These are phyloP conservation scores for Psephotus haematonotus DNA, from an alignment of 2,113 vertebrate genomes.

Conservation along the genomic window DNA sequence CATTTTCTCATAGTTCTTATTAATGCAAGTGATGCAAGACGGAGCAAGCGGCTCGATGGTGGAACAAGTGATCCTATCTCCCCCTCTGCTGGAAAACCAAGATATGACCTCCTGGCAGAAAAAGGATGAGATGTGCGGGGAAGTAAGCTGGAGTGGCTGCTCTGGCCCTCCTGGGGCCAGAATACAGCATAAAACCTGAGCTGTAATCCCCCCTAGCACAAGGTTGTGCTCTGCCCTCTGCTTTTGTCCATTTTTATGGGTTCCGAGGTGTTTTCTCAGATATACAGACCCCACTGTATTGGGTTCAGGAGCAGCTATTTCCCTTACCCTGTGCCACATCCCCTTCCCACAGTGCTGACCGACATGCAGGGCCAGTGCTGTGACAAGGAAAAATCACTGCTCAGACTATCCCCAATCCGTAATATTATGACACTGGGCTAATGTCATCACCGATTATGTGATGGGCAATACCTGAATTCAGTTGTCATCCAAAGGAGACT, in stretches of 20 bases:
- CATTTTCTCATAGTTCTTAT: neutral
- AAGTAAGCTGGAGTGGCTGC: accelerated
- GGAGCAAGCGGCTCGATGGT: accelerated
- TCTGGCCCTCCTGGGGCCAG: neutral
- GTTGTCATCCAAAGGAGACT: neutral
- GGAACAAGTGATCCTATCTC: conserved; percentile 44
- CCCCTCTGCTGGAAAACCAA: conserved; percentile 55
- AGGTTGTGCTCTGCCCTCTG: neutral
- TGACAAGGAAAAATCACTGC: neutral
- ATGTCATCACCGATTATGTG: accelerated
- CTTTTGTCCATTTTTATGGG: accelerated
- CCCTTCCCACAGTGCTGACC: neutral
- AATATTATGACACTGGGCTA: neutral
- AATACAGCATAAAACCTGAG: neutral
- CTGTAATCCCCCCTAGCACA: neutral
- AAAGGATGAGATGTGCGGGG: neutral
- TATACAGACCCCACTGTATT: neutral
- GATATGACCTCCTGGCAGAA: neutral
- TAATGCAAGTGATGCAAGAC: neutral
- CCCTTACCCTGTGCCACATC: neutral
- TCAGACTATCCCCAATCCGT: accelerated
- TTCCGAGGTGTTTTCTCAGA: neutral
- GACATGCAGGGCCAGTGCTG: accelerated
- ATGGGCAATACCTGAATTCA: neutral
- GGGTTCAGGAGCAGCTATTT: neutral